phyloP scores from a whole-genome alignment of 2,113 vertebrate species.

The Atractosteus spatula region DNA sequence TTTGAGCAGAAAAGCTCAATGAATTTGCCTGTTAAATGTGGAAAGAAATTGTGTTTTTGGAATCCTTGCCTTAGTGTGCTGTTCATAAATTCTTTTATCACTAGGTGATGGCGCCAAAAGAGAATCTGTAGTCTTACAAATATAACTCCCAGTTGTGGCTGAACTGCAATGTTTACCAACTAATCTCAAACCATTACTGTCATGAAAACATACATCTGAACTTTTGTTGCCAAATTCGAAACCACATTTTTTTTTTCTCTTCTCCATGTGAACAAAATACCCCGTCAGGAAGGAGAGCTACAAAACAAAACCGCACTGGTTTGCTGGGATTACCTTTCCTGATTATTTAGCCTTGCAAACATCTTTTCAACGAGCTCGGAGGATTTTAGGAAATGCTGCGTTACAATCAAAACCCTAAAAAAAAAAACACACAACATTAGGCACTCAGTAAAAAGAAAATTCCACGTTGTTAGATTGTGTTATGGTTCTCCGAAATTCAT shows the following conservation, averaged over 20 bases:
- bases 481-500: not conserved
- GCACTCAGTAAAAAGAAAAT: not conserved
- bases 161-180: conserved; percentile 63
- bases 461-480: not conserved
- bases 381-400: conserved; percentile 84
- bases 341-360: conserved; percentile 79
- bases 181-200: conserved; percentile 68
- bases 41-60: too few species aligned
- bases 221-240: conserved; percentile 4
- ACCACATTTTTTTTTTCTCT: conserved; percentile 7
- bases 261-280: not conserved
- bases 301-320: conserved; percentile 44
- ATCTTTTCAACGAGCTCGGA: conserved; percentile 75
- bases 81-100: conserved; percentile 2
- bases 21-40: too few species aligned
- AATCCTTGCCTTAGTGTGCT: not conserved
- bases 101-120: not conserved
- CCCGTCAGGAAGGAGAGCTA: not conserved
- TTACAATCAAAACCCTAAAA: conserved; percentile 82
- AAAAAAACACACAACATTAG: conserved; percentile 32
- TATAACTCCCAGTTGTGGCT: conserved; percentile 51
- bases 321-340: conserved; percentile 79
- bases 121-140: not conserved
- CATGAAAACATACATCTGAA: conserved; percentile 53
- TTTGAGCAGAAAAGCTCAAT: too few species aligned